Base-by-base conservation (phyloP, 2,113 vertebrate genomes). In the Salvelinus alpinus region DNA sequence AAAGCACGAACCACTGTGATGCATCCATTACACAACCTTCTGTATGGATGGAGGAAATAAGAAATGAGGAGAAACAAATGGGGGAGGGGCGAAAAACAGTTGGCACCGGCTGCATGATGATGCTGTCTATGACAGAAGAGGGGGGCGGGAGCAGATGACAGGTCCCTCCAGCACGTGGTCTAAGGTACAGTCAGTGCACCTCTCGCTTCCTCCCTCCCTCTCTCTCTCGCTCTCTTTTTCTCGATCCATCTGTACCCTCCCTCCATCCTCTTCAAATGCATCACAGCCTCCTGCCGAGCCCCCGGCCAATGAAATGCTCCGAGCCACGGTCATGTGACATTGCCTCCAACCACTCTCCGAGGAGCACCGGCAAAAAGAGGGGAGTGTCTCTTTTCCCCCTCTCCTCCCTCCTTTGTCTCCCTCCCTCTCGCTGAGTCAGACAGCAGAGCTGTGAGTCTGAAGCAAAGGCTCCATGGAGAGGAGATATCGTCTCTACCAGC, bases 301-400 rank as follows among this genome's bases (percentile, higher is more conserved):
- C 90, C 92, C 91, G 91, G 72, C 94, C 93, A 94, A 95, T 92
- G 85, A 82, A 83, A 89, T 90, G 85, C 78, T 77, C 80, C 69
- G 82, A 78, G 88, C 85, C 69, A 2, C 16, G 8, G 74, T 89
- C 92, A 93, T 87, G 92, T 95, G 95, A 93, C 93, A 85, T 0
- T 79, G 77, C 79, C 70, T 78, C 82, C 84, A 84, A 81, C 85
- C 0, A 25, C 38, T 11, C 29, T 78, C 5, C 67, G 68, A 48
- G 88, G 89, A 88, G 88, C 90, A 92, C 92, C 87, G 93, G 84
- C 92, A 94, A 93, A 95, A 94, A 96, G 95, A 94, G 91, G 91
- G 88, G 91, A 90, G 94, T 91, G 91, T 94, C 70, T 65, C 47
- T 75, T 74, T 75, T 67, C 16, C 9, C 29, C 77, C 34, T 75